phyloP scores from a whole-genome alignment of 2,797 vertebrate species.

The Gymnopithys bicolor region DNA sequence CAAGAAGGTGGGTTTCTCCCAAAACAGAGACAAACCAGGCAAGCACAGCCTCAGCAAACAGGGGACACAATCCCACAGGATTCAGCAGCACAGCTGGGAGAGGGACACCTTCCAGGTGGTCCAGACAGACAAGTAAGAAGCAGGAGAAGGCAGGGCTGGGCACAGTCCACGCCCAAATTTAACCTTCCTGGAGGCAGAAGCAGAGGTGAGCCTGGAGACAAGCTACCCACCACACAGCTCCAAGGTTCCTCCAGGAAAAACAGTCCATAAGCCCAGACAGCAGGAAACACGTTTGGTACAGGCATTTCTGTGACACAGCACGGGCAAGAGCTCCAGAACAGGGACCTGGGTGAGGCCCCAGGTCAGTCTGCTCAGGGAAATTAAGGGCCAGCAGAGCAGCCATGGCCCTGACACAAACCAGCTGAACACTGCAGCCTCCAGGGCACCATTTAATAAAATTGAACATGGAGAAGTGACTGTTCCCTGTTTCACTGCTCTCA shows the following conservation, averaged over 20 bases:
- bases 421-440: not conserved
- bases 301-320: no score
- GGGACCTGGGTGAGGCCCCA: no score
- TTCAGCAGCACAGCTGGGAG: not conserved
- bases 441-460: not conserved
- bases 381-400: not conserved
- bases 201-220: not conserved
- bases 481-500: not conserved
- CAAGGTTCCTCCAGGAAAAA: not conserved
- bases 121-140: not conserved
- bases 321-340: no score
- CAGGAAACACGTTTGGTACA: no score
- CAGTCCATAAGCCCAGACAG: not conserved
- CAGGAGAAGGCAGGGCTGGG: not conserved
- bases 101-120: not conserved
- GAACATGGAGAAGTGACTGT: not conserved
- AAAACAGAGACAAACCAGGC: not conserved
- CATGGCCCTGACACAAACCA: not conserved
- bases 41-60: not conserved
- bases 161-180: not conserved
- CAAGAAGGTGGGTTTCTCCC: not conserved
- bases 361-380: not conserved
- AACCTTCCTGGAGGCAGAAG: not conserved
- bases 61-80: not conserved
- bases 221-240: not conserved